Conservation (phyloP, 2,797 vertebrate genomes). For the Numenius phaeopus region DNA sequence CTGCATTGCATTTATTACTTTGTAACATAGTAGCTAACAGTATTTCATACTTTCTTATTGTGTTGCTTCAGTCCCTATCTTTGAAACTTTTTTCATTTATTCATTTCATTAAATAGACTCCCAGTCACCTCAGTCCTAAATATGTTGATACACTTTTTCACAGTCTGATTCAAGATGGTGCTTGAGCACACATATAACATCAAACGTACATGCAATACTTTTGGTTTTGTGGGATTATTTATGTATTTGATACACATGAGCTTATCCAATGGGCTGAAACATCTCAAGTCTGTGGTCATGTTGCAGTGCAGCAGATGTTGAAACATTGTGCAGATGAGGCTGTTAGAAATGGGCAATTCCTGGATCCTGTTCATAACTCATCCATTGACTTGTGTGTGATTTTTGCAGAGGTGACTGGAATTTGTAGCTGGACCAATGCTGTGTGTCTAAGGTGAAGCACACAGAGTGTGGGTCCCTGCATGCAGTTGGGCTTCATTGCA, state of each 20-base stretch:
- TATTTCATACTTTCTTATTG: constrained; percentile 15
- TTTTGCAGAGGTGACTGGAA: not conserved
- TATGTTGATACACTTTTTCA: not conserved
- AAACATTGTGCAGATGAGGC: not conserved
- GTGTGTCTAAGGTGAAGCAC: not conserved
- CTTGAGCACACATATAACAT: not conserved
- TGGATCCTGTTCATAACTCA: not conserved
- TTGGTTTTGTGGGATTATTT: not conserved
- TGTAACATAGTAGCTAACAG: constrained; percentile 44
- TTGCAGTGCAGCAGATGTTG: not conserved
- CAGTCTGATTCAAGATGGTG: not conserved
- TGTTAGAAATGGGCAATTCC: not conserved
- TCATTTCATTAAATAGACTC: constrained; percentile 49
- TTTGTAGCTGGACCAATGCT: not conserved
- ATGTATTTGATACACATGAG: not conserved
- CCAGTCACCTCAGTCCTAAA: constrained; percentile 26
- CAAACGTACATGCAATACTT: not conserved
- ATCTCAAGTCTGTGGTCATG: not conserved
- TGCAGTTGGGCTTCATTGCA: not conserved
- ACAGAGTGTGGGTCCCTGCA: rapidly evolving
- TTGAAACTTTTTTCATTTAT: not conserved
- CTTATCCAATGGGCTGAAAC: not conserved
- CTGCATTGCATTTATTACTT: not conserved
- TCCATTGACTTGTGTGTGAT: not conserved
- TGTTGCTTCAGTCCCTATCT: not conserved